phyloP scores from a whole-genome alignment of 2,113 vertebrate species.

The Pelmatolapia mariae region DNA sequence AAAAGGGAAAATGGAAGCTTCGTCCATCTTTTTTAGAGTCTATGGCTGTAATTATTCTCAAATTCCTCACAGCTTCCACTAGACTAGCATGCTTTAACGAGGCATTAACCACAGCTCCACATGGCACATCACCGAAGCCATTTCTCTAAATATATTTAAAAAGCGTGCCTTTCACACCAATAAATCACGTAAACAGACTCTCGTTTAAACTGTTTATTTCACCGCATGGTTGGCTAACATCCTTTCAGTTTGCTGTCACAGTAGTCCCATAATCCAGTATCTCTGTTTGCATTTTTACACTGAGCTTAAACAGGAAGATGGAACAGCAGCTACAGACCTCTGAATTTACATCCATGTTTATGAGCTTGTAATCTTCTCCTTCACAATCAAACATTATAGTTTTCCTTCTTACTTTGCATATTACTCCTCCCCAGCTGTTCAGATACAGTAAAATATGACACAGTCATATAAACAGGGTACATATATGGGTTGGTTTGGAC shows the following conservation, averaged over 20 bases:
- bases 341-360: background rate
- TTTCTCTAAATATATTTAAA: background rate
- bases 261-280: background rate
- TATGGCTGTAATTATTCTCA: background rate
- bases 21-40: background rate
- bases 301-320: background rate
- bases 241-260: background rate
- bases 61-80: background rate
- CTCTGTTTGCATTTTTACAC: background rate
- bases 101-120: background rate
- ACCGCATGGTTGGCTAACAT: background rate
- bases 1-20: background rate
- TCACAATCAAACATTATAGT: background rate
- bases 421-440: background rate
- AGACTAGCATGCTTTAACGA: background rate
- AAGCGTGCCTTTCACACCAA: background rate
- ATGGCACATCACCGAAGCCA: background rate
- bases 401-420: background rate
- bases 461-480: background rate
- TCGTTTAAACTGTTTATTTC: background rate
- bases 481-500: background rate
- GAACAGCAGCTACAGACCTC: background rate
- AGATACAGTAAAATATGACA: background rate
- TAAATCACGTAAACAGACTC: background rate
- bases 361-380: background rate